Base-by-base conservation (phyloP, 92 coral and sea anemone species). In the Epizoanthus rinbou region DNA sequence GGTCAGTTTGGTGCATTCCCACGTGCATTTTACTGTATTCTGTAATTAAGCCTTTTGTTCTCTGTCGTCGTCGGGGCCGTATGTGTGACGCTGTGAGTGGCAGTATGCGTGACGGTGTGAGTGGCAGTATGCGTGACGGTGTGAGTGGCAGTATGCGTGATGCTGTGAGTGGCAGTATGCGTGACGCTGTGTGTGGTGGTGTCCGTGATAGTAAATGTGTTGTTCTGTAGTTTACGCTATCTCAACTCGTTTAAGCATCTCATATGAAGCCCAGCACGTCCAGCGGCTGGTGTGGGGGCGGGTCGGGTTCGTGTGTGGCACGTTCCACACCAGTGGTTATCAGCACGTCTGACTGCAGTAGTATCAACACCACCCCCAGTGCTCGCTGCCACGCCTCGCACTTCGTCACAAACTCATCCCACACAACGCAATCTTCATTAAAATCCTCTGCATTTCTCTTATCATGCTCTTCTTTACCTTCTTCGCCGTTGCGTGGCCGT, bases 361-460 rank as follows among this genome's bases (percentile, higher is more conserved):
- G 85, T 23, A 92, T 80, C 28, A 88, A 82, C 54, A 97, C 95
- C 9, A 92, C 81, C 24, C 92, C 94, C 5, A 97, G 70, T 31
- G 99, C 99, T 37, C 98, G 83, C 39, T 83, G 81, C 99, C 98
- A 94, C 23, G 98, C 98, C 73, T 94, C 94, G 22, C 67, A 35
- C 88, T 97, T 97, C n/a, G 92, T 90, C 39, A 74, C 17, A 64
- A 76, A 97, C 84, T 94, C 91, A 79, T 97, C 99, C 84, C 86
- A 93, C 17, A 97, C 86, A 53, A 24, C 11, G 43, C 67, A 45
- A 9, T 71, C 84, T 50, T 15, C 41, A 15, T 58, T 10, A 79
- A 5, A 11, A 21, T 39, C 64, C 17, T 23, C 62, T 25, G 23
- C 23, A 52, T 35, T 50, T 78, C 24, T 22, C 6, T 19, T 15